Conservation (phyloP, 1,140 invertebrate genomes). For the Notospermus geniculatus region DNA sequence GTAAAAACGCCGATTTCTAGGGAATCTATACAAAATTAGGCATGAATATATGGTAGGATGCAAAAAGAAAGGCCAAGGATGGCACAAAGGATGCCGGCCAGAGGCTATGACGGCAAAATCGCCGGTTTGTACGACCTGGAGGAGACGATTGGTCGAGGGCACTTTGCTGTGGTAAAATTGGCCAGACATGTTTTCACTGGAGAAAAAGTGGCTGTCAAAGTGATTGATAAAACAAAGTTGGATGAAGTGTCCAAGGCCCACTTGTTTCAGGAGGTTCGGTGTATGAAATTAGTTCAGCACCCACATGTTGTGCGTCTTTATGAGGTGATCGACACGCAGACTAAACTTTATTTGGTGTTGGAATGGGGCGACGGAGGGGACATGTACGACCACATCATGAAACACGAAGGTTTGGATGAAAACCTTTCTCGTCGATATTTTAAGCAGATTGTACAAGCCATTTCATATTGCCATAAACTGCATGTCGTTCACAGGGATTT, state of each 20-base stretch:
- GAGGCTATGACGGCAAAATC: slow-evolving; percentile 79
- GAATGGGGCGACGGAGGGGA: slow-evolving; percentile 98
- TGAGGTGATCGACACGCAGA: slow-evolving; percentile 96
- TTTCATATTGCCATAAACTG: slow-evolving; percentile 95
- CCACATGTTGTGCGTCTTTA: slow-evolving; percentile 96
- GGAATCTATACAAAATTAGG: no score
- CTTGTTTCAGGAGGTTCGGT: slow-evolving; percentile 91
- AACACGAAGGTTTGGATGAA: slow-evolving; percentile 71
- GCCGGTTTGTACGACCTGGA: slow-evolving; percentile 95
- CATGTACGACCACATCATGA: slow-evolving; percentile 99
- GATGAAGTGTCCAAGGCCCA: slow-evolving; percentile 95
- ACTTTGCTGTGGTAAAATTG: slow-evolving; percentile 98
- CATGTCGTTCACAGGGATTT: slow-evolving; percentile 93
- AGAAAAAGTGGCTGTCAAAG: slow-evolving; percentile 85
- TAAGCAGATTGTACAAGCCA: slow-evolving; percentile 90
- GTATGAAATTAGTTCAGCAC: slow-evolving; percentile 99
- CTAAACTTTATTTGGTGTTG: slow-evolving; percentile 74
- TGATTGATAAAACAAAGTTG: slow-evolving; percentile 97
- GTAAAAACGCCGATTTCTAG: no score
- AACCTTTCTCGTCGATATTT: slow-evolving; percentile 86
- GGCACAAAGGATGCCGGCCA: background rate
- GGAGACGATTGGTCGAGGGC: slow-evolving; percentile 78
- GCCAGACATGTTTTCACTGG: slow-evolving; percentile 98
- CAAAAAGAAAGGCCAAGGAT: no score
- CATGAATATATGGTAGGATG: no score